Base-by-base conservation (phyloP, 2,888 invertebrate genomes). In the Coremacera marginata region DNA sequence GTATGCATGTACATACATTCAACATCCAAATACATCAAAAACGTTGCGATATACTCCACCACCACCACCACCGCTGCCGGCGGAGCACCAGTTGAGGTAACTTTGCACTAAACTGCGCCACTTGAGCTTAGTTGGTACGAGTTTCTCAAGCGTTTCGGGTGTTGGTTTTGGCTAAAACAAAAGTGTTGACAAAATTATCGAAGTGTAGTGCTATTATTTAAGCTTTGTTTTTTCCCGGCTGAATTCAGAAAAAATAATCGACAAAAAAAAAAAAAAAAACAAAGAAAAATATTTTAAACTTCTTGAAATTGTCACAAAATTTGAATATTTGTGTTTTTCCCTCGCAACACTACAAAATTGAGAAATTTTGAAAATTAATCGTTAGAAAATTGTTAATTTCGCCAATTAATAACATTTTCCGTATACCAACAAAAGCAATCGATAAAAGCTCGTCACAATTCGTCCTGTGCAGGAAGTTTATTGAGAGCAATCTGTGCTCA, bases 121-220 rank as follows among this genome's bases (percentile, higher is more conserved):
- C 70, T 77, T 78, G 57, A 78, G 77, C 77, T 77, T 78, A 82
- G 81, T 84, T 81, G 80, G 75, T 79, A 77, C 78, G 77, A 82
- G 81, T 76, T 81, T 77, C 78, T 78, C 80, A 80, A 82, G 71
- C 80, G 80, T 82, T 82, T 77, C 80, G 82, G 81, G 79, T 81
- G 80, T 80, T 67, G 55, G 19, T 70, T n/a, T 63, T 49, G 25
- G n/a, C 73, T n/a, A 16, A 22, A 60, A 22, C 19, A 60, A 14
- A 37, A 57, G 25, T 49, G 62, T 55, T 70, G 70, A 52, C 55
- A 22, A 55, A 34, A 70, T n/a, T 31, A n/a, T 27, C 27, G 70
- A 52, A 52, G 51, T 70, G 14, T 52, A 70, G 19, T 60, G n/a
- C n/a, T 7, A 0, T 60, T n/a, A 25, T 60, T 60, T 25, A 31